Evolutionary conservation across 2,888 invertebrate genomes (phyloP).

Genomic region (Seira musarum): DNA sequence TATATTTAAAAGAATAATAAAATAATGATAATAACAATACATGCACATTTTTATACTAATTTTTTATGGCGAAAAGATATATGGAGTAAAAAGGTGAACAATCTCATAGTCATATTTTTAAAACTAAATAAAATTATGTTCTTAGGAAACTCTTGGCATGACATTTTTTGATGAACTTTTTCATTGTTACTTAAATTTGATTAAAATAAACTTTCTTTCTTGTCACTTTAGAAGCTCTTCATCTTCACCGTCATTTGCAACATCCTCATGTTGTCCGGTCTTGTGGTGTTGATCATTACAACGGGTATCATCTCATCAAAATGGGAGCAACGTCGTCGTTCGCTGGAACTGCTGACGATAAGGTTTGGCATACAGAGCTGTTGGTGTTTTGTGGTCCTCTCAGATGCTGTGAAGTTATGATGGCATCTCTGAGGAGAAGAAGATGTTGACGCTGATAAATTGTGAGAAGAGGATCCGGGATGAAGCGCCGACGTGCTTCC

Average conservation of each 20-base stretch:
- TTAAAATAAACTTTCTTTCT: too few species aligned
- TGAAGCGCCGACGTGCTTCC: slow-evolving; percentile 18
- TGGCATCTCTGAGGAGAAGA: slow-evolving; percentile 39
- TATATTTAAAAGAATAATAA: not conserved
- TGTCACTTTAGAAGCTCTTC: slow-evolving; percentile 56
- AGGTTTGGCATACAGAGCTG: slow-evolving; percentile 35
- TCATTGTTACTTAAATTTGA: not conserved
- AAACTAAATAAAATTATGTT: slow-evolving; percentile 1
- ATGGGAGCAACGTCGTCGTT: not conserved
- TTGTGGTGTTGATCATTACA: not conserved
- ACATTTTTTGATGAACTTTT: slow-evolving; percentile 23
- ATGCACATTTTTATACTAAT: not conserved
- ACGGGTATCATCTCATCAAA: slow-evolving; percentile 17
- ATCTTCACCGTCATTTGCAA: slow-evolving; percentile 10
- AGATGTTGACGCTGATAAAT: slow-evolving; percentile 41
- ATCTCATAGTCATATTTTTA: slow-evolving; percentile 45
- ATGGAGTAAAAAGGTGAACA: slow-evolving; percentile 45
- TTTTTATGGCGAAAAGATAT: slow-evolving; percentile 40
- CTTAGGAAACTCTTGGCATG: slow-evolving; percentile 55
- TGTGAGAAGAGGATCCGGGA: slow-evolving; percentile 49
- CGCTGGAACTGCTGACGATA: slow-evolving; percentile 3
- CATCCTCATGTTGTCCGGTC: too few species aligned
- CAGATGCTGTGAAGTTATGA: slow-evolving; percentile 12
- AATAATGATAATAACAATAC: too few species aligned
- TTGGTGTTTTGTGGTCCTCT: slow-evolving; percentile 33